phyloP scores from a whole-genome alignment of 2,888 invertebrate species.

The Epinotia bilunana region DNA sequence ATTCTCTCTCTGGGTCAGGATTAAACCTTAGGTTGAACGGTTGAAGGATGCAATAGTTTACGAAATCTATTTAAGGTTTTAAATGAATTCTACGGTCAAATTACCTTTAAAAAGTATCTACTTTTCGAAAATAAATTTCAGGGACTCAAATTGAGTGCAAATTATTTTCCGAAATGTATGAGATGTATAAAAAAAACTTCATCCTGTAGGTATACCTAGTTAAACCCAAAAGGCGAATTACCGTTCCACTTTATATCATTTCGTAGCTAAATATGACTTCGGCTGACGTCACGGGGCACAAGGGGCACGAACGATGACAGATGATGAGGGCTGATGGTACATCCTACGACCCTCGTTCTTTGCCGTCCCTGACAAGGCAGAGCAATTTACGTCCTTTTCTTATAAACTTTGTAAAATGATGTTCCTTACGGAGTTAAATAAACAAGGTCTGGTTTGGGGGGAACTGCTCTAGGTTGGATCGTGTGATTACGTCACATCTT shows the following conservation, averaged over 20 bases:
- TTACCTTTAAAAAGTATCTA: too few species aligned
- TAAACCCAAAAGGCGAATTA: neutral
- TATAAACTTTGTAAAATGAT: conserved; percentile 12
- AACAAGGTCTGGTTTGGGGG: neutral
- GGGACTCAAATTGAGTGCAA: too few species aligned
- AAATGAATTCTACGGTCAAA: too few species aligned
- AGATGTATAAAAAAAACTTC: too few species aligned
- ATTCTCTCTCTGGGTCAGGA: neutral
- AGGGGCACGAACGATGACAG: conserved; percentile 19
- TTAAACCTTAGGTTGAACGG: too few species aligned
- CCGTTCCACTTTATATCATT: neutral
- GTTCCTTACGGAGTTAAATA: conserved; percentile 15
- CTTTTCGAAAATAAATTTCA: too few species aligned
- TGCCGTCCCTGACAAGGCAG: conserved; percentile 17
- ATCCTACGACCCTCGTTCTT: conserved; percentile 29
- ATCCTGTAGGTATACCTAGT: neutral
- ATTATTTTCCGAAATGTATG: too few species aligned
- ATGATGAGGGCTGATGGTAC: conserved; percentile 31
- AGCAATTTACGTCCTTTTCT: conserved; percentile 17
- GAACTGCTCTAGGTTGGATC: neutral
- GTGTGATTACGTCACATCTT: neutral
- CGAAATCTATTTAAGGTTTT: too few species aligned
- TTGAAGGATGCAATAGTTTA: too few species aligned
- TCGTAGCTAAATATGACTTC: neutral
- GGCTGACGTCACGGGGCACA: conserved; percentile 14